These are phyloP conservation scores for Caenorhabditis japonica DNA, from an alignment of 2,888 invertebrate species.

Conservation along the genomic window DNA sequence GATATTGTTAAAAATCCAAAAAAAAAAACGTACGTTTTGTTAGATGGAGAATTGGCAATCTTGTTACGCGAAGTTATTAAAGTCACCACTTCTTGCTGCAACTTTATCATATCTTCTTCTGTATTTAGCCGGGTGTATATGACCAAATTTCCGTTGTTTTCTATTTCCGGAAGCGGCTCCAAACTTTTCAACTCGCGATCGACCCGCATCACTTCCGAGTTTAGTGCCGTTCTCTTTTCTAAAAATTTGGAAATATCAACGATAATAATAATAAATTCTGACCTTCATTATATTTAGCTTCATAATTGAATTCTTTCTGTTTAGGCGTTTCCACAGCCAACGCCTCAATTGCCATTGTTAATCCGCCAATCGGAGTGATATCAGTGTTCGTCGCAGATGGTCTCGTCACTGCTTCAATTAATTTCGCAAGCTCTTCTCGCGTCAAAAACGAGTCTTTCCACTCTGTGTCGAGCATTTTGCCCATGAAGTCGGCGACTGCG, in stretches of 20 bases:
- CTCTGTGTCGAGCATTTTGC: conserved; percentile 28
- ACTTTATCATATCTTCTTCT: conserved; percentile 30
- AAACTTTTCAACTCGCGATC: neutral
- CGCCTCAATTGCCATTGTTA: conserved; percentile 47
- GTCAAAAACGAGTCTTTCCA: conserved; percentile 18
- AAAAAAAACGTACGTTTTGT: conserved; percentile 30
- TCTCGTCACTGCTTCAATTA: conserved; percentile 3
- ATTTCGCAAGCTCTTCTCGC: conserved; percentile 13
- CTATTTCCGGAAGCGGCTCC: neutral
- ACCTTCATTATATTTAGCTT: conserved; percentile 10
- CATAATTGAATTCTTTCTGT: conserved; percentile 29
- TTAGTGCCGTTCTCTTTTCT: conserved; percentile 11
- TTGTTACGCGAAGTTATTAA: conserved; percentile 18
- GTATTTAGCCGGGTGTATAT: conserved; percentile 31
- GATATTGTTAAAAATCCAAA: too few relatives aligned
- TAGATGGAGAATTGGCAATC: conserved; percentile 21
- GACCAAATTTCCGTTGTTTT: conserved; percentile 38
- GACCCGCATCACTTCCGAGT: conserved; percentile 22
- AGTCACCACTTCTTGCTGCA: conserved; percentile 20
- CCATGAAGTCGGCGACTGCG: conserved; percentile 33
- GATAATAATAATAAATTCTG: neutral
- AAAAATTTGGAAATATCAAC: neutral
- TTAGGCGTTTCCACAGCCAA: conserved; percentile 16
- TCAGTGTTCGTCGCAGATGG: conserved; percentile 3
- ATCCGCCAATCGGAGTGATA: conserved; percentile 21